Conservation (phyloP, 1,140 invertebrate genomes). For the Gonatopus flavifemur region DNA sequence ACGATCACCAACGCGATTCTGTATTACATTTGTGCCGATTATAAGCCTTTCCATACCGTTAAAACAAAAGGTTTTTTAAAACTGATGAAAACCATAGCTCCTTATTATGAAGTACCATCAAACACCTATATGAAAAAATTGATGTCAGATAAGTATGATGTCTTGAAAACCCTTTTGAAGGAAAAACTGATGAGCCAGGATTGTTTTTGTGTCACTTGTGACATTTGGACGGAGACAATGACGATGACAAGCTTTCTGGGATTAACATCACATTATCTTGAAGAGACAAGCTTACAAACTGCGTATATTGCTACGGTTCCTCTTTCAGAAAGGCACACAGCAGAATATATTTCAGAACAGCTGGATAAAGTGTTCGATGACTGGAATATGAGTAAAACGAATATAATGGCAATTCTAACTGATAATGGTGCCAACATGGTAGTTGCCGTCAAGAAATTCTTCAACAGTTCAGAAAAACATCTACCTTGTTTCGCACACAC, state of each 20-base stretch:
- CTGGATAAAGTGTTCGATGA: constrained; percentile 31
- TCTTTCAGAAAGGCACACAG: constrained; percentile 34
- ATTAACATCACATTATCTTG: constrained; percentile 27
- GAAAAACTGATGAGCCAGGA: constrained; percentile 17
- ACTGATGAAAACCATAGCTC: constrained; percentile 39
- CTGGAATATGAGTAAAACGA: constrained; percentile 35
- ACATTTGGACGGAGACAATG: constrained; percentile 35
- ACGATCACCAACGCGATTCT: too few relatives aligned
- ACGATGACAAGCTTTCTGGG: constrained; percentile 32
- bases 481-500: constrained; percentile 31
- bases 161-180: constrained; percentile 26
- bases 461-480: constrained; percentile 42
- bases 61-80: constrained; percentile 48
- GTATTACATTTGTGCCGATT: constrained; percentile 20
- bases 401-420: constrained; percentile 41
- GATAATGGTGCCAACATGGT: constrained; percentile 47
- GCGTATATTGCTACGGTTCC: constrained; percentile 24
- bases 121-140: constrained; percentile 26
- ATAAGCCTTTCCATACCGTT: constrained; percentile 42
- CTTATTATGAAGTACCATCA: constrained; percentile 43
- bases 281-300: constrained; percentile 8
- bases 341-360: constrained; percentile 32
- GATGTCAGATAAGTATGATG: constrained; percentile 44
- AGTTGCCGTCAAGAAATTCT: constrained; percentile 37
- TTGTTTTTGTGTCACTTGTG: constrained; percentile 33